Percentiles rank a stretch among this genome's conserved stretches.
phyloP scores from a whole-genome alignment of 1,140 invertebrate genomes.

The Drusus annulatus region DNA sequence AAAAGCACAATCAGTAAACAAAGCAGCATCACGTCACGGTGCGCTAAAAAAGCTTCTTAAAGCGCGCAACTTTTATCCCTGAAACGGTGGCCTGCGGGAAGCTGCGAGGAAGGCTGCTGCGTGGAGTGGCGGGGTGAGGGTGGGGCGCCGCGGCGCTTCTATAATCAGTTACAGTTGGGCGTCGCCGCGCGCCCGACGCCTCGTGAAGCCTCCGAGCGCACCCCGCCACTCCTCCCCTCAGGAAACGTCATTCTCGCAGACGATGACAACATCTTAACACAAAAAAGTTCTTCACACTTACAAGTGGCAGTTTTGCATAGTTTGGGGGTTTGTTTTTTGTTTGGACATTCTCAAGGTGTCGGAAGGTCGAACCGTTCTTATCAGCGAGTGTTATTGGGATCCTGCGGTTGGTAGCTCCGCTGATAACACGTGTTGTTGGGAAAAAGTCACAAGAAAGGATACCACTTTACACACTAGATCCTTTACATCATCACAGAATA shows the following conservation, averaged over 20 bases:
- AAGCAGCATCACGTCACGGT: too few species aligned
- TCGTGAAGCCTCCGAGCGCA: neutral
- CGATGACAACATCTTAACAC: neutral
- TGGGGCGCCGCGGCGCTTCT: conserved; percentile 11
- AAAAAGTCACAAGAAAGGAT: too few species aligned
- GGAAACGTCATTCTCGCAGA: neutral
- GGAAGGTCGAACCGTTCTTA: conserved; percentile 1
- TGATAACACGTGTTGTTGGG: neutral
- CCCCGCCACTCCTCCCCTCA: neutral
- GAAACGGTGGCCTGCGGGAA: neutral
- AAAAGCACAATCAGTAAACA: too few species aligned
- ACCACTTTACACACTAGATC: too few species aligned
- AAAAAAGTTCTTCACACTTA: neutral
- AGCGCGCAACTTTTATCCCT: conserved; percentile 4
- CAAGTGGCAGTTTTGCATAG: neutral
- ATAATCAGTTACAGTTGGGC: conserved; percentile 38
- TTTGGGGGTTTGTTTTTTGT: neutral
- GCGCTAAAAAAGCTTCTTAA: neutral
- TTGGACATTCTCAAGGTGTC: neutral
- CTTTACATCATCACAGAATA: too few species aligned
- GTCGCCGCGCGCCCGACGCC: conserved; percentile 41
- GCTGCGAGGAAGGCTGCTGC: neutral
- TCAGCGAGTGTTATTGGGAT: conserved; percentile 15
- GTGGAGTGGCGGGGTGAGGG: neutral
- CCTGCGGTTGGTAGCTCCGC: neutral